These are phyloP conservation scores for Spinus olivaceus DNA, from an alignment of 2,797 vertebrate genomes.

Conservation along the genomic window DNA sequence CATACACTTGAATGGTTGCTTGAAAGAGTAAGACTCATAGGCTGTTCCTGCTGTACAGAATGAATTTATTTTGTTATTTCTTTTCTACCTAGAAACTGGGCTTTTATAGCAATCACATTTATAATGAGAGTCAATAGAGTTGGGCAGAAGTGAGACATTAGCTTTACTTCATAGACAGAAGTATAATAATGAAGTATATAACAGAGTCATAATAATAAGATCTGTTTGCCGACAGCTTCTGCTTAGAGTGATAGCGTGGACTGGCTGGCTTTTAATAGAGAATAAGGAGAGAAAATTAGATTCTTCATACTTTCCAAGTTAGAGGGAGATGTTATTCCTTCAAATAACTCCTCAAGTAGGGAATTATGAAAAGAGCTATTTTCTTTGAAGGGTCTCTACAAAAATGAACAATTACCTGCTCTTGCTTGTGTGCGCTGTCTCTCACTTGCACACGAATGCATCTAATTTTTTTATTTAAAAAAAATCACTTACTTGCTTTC, in stretches of 20 bases:
- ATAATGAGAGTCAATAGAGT: constrained; percentile 62
- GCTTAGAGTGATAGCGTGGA: constrained; percentile 57
- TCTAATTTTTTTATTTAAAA: not conserved
- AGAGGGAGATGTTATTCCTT: constrained; percentile 63
- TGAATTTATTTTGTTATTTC: constrained; percentile 7
- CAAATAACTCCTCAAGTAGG: constrained; percentile 65
- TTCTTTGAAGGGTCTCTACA: constrained; percentile 65
- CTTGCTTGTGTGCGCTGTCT: not conserved
- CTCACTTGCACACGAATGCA: not conserved
- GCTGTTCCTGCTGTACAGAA: not conserved
- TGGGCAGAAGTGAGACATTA: constrained; percentile 58
- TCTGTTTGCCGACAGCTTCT: constrained; percentile 70
- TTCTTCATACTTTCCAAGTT: constrained; percentile 68
- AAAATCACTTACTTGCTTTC: constrained; percentile 41
- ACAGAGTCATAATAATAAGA: constrained; percentile 55
- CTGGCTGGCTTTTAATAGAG: constrained; percentile 71
- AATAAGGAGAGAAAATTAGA: constrained; percentile 67
- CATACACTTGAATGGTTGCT: constrained; percentile 24
- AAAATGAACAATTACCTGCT: constrained; percentile 66
- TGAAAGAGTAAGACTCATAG: constrained; percentile 11
- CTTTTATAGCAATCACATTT: constrained; percentile 21
- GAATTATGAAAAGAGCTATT: constrained; percentile 67
- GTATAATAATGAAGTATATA: constrained; percentile 62
- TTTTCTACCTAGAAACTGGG: not conserved
- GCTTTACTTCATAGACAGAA: constrained; percentile 52